Evolutionary conservation across 2,113 vertebrate species (phyloP).

Genomic region (Nothocercus julius): DNA sequence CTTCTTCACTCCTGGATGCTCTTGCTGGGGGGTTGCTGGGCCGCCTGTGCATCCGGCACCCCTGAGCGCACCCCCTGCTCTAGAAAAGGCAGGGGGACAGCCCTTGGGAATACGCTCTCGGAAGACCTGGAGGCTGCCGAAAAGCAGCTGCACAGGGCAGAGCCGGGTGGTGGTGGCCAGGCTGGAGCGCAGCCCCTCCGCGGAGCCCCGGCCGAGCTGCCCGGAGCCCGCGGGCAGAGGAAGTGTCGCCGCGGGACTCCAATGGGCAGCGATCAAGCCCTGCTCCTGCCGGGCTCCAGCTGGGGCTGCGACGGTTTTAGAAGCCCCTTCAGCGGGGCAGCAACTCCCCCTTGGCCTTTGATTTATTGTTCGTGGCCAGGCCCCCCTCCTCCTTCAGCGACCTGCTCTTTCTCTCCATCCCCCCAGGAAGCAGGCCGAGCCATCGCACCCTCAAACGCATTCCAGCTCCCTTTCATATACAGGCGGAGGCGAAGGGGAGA

Average conservation of each 20-base stretch:
- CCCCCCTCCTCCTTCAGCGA: slow-evolving; percentile 8
- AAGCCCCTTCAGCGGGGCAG: slow-evolving; percentile 19
- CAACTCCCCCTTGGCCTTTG: slow-evolving; percentile 2
- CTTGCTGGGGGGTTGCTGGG: background rate
- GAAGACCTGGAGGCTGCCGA: background rate
- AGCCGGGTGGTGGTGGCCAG: too few species aligned
- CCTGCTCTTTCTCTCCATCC: slow-evolving; percentile 49
- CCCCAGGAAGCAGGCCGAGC: slow-evolving; percentile 29
- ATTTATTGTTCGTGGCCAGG: slow-evolving; percentile 42
- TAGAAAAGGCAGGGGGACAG: background rate
- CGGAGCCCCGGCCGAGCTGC: background rate
- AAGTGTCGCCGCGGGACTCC: background rate
- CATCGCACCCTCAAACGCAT: slow-evolving; percentile 46
- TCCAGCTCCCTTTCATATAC: slow-evolving; percentile 64
- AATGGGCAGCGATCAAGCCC: slow-evolving; percentile 5
- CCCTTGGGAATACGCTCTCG: background rate
- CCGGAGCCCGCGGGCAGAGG: background rate
- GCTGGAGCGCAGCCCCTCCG: background rate
- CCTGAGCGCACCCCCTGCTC: too few species aligned
- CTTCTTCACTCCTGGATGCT: background rate
- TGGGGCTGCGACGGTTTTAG: background rate
- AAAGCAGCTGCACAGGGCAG: background rate
- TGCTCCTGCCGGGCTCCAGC: slow-evolving; percentile 16
- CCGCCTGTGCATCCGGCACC: background rate
- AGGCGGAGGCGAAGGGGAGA: slow-evolving; percentile 42